phyloP scores from a whole-genome alignment of 2,888 invertebrate genomes.

The Caenorhabditis zanzibari region DNA sequence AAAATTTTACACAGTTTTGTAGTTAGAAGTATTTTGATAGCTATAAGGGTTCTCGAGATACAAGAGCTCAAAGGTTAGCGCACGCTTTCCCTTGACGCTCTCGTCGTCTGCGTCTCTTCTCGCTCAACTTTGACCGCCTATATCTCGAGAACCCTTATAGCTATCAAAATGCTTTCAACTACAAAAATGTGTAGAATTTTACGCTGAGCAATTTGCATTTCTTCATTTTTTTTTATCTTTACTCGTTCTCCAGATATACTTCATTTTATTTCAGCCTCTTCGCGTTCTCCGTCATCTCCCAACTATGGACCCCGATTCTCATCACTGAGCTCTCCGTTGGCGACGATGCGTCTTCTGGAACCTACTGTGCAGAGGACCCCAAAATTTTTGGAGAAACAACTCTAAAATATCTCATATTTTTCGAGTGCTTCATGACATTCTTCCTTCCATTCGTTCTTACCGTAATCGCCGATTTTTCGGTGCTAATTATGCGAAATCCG shows the following conservation, averaged over 20 bases:
- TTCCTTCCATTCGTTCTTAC: conserved; percentile 72
- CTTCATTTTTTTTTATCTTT: not conserved
- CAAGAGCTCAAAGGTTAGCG: not conserved
- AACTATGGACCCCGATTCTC: conserved; percentile 72
- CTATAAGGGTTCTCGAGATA: not conserved
- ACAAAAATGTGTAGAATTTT: not conserved
- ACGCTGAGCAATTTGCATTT: not conserved
- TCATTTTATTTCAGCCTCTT: conserved; percentile 62
- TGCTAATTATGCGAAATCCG: conserved; percentile 63
- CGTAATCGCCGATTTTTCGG: conserved; percentile 70
- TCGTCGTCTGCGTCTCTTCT: not conserved
- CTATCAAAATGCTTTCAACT: not conserved
- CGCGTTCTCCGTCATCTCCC: conserved; percentile 67
- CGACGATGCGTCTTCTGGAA: conserved; percentile 56
- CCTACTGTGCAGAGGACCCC: conserved; percentile 68
- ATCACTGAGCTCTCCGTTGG: conserved; percentile 67
- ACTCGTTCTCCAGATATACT: no score
- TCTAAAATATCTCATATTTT: conserved; percentile 69
- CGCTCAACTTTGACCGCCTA: not conserved
- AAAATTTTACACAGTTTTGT: not conserved
- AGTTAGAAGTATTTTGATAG: not conserved
- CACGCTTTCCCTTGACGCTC: not conserved
- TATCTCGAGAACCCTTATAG: not conserved
- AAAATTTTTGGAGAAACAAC: conserved; percentile 50
- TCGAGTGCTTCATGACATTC: conserved; percentile 72